phyloP scores from a whole-genome alignment of 2,113 vertebrate genomes.

The Tachycineta bicolor region DNA sequence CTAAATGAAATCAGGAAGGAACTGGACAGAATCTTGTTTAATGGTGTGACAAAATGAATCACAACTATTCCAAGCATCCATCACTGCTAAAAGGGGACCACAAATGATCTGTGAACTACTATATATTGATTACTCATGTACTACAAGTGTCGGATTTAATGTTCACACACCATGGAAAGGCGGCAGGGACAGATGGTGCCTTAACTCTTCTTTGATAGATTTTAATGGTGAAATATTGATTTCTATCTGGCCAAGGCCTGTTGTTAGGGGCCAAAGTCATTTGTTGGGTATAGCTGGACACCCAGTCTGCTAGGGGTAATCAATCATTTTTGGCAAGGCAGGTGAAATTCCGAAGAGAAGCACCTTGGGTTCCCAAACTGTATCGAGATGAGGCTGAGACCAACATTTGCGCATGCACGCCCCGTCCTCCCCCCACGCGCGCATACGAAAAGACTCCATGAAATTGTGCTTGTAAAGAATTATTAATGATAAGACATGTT shows the following conservation, averaged over 20 bases:
- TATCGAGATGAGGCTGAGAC: slow-evolving; percentile 71
- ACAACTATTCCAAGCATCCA: slow-evolving; percentile 95
- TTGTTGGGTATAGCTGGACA: slow-evolving; percentile 97
- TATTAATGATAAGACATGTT: slow-evolving; percentile 94
- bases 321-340: slow-evolving; percentile 94
- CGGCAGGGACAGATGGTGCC: slow-evolving; percentile 94
- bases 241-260: slow-evolving; percentile 99
- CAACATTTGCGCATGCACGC: slow-evolving; percentile 38
- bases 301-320: slow-evolving; percentile 84
- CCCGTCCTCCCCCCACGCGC: background rate
- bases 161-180: slow-evolving; percentile 90
- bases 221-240: slow-evolving; percentile 99
- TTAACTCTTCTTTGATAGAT: slow-evolving; percentile 99
- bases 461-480: slow-evolving; percentile 81
- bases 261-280: slow-evolving; percentile 96
- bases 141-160: slow-evolving; percentile 99
- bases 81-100: slow-evolving; percentile 96
- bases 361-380: slow-evolving; percentile 82
- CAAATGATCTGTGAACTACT: slow-evolving; percentile 98
- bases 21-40: slow-evolving; percentile 94
- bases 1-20: slow-evolving; percentile 91
- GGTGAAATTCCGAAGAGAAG: slow-evolving; percentile 81
- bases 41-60: slow-evolving; percentile 99
- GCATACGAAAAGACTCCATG: slow-evolving; percentile 59
- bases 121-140: slow-evolving; percentile 98